Conservation (phyloP, 2,797 vertebrate genomes). For the Knipowitschia caucasica region DNA sequence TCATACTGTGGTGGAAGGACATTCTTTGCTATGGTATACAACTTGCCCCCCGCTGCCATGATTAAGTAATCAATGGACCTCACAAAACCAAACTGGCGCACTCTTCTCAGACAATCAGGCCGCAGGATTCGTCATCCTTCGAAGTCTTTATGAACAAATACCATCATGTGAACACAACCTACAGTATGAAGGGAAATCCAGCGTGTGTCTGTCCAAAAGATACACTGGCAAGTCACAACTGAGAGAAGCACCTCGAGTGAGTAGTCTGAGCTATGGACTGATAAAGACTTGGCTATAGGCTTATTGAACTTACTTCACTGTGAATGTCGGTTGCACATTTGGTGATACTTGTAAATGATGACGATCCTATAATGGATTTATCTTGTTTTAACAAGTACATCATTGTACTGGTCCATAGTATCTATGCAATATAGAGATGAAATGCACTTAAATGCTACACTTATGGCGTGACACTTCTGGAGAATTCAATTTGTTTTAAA, state of each 20-base stretch:
- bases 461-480: neutral
- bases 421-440: constrained; percentile 41
- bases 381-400: constrained; percentile 25
- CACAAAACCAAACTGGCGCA: too few relatives aligned
- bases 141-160: too few relatives aligned
- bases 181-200: constrained; percentile 40
- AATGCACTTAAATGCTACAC: constrained; percentile 3
- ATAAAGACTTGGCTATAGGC: constrained; percentile 45
- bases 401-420: constrained; percentile 36
- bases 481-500: neutral
- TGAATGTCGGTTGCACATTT: constrained; percentile 52
- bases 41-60: neutral
- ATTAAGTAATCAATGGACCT: too few relatives aligned
- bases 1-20: neutral
- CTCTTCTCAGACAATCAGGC: too few relatives aligned
- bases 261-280: constrained; percentile 36
- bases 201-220: constrained; percentile 26
- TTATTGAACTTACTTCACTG: constrained; percentile 49
- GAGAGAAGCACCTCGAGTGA: constrained; percentile 59
- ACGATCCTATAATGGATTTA: constrained; percentile 33
- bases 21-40: neutral
- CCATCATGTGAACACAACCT: neutral
- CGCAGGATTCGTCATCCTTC: neutral
- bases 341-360: constrained; percentile 25
- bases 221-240: constrained; percentile 38